Conservation (phyloP, 2,797 vertebrate genomes). For the Dendrocincla fuliginosa region DNA sequence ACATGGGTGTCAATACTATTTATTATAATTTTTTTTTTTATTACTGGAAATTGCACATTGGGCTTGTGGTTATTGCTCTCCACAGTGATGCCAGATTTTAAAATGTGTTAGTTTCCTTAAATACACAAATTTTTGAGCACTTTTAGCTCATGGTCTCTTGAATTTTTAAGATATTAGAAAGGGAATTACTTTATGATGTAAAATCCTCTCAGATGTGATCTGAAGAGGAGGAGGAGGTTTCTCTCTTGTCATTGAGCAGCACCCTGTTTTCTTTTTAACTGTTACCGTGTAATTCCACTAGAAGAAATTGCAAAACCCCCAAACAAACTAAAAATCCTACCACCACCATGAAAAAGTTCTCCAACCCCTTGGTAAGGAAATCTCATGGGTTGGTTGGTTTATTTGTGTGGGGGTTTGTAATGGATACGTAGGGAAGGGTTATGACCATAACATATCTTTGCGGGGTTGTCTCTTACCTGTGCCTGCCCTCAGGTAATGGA, state of each 20-base stretch:
- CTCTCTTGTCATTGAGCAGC: not conserved
- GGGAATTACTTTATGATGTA: not conserved
- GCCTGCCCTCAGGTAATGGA: not conserved
- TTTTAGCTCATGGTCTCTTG: not conserved
- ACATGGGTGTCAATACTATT: not conserved
- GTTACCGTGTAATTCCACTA: not conserved
- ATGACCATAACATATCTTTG: not conserved
- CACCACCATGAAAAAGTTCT: not conserved
- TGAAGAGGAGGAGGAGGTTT: not conserved
- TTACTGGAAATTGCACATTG: not conserved
- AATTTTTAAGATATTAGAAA: not conserved
- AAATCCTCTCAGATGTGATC: not conserved
- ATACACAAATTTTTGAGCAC: not conserved
- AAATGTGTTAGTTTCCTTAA: not conserved
- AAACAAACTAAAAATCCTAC: not conserved
- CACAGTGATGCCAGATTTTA: not conserved
- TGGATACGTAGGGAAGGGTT: not conserved
- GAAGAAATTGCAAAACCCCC: not conserved
- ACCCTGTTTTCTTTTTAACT: not conserved
- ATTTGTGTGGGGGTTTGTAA: not conserved
- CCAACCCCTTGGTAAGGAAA: not conserved
- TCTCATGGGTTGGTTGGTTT: not conserved
- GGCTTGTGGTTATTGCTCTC: not conserved
- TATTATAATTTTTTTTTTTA: not conserved
- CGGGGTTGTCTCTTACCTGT: not conserved